A percentile compares a stretch with the other conserved stretches of the same genome.
phyloP scores from a whole-genome alignment of 1,140 invertebrate species.

The Drosophila malerkotliana region DNA sequence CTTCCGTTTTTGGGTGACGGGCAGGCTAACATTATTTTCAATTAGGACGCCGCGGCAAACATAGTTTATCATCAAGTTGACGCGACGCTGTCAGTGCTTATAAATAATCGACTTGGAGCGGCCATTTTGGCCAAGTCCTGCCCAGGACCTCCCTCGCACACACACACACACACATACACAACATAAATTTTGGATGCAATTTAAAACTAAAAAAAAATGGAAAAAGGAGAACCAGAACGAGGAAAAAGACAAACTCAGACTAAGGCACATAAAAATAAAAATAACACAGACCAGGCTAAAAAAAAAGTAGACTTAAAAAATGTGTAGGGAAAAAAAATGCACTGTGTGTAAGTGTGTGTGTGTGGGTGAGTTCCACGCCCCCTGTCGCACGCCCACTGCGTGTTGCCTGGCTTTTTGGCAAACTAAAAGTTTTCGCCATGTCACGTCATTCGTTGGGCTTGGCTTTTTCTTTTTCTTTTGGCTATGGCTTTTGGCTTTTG shows the following conservation, averaged over 20 bases:
- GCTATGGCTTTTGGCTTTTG: constrained; percentile 38
- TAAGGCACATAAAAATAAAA: constrained; percentile 64
- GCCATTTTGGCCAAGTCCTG: constrained; percentile 66
- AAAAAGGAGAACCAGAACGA: constrained; percentile 23
- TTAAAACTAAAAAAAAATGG: constrained; percentile 33
- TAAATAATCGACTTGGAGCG: constrained; percentile 77
- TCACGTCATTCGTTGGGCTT: constrained; percentile 72
- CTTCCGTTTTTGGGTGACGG: constrained; percentile 11
- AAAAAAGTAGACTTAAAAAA: constrained; percentile 28
- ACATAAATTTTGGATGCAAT: constrained; percentile 83
- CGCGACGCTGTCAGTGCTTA: constrained; percentile 80
- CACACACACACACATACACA: constrained; percentile 51
- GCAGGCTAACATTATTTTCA: constrained; percentile 74
- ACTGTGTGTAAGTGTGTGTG: constrained; percentile 11
- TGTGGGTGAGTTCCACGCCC: constrained; percentile 54
- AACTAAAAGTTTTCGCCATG: constrained; percentile 75
- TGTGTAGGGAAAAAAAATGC: constrained; percentile 39
- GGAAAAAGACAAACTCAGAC: constrained; percentile 44
- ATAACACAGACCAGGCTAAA: constrained; percentile 6
- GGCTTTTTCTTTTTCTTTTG: constrained; percentile 28
- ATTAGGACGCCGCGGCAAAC: constrained; percentile 78
- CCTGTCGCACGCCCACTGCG: constrained; percentile 54
- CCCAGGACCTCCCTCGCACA: background rate
- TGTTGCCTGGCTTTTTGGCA: constrained; percentile 53
- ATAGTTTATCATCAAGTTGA: constrained; percentile 83